These are phyloP conservation scores for Apamea sordens DNA, from an alignment of 2,888 invertebrate genomes.

Conservation along the genomic window DNA sequence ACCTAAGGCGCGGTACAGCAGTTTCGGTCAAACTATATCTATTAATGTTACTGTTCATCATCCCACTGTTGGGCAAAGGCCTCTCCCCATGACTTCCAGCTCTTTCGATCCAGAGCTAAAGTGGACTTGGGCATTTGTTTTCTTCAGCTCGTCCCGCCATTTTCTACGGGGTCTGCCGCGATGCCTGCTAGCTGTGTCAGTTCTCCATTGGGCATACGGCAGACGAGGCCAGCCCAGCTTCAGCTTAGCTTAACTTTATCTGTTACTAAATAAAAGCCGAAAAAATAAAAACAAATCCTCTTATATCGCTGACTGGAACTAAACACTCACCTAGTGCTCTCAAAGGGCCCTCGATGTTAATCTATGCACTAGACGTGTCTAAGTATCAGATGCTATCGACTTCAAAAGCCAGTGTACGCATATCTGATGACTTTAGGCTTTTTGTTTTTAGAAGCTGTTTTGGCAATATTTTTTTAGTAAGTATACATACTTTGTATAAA, in stretches of 20 bases:
- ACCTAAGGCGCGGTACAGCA: too few relatives aligned
- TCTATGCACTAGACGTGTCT: conserved; percentile 63
- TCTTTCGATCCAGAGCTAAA: too few relatives aligned
- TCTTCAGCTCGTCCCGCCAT: too few relatives aligned
- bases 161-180: too few relatives aligned
- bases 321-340: conserved; percentile 21
- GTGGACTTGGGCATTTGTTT: too few relatives aligned
- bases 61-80: too few relatives aligned
- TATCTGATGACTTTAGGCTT: conserved; percentile 7
- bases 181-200: too few relatives aligned
- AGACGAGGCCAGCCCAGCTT: too few relatives aligned
- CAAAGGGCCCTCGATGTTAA: conserved; percentile 28
- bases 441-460: neutral
- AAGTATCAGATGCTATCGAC: conserved; percentile 62
- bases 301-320: conserved; percentile 42
- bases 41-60: too few relatives aligned
- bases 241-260: neutral
- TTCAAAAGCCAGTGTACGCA: conserved; percentile 50
- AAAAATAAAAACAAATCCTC: neutral
- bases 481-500: neutral
- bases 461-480: neutral
- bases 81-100: too few relatives aligned
- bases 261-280: neutral
- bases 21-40: too few relatives aligned
- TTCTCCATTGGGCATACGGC: too few relatives aligned